Conservation (phyloP, 2,113 vertebrate species). For the Collichthys lucidus region DNA sequence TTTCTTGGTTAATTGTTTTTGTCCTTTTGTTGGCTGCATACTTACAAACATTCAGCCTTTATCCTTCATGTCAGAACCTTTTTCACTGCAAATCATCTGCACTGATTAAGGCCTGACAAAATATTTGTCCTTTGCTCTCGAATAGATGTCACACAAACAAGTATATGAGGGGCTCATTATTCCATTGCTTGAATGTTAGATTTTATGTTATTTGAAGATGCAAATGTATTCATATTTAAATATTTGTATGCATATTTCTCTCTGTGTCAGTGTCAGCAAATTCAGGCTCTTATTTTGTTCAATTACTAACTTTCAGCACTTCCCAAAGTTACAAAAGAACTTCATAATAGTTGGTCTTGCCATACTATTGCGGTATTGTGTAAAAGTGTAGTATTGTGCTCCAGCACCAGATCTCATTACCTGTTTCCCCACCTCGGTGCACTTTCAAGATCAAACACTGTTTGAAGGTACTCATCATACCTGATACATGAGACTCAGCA, state of each 20-base stretch:
- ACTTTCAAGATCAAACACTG: conserved; percentile 69
- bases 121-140: not conserved
- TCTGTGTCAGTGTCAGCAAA: conserved; percentile 5
- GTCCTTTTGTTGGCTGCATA: conserved; percentile 32
- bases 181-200: not conserved
- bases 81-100: conserved; percentile 14
- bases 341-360: conserved; percentile 14
- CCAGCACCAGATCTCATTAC: conserved; percentile 53
- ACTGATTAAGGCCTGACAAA: conserved; percentile 11
- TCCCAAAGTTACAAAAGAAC: conserved; percentile 18
- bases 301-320: not conserved
- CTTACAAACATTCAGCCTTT: conserved; percentile 34
- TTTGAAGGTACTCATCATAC: conserved; percentile 61
- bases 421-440: conserved; percentile 23
- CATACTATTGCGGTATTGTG: conserved; percentile 30
- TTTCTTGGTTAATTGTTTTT: conserved; percentile 32
- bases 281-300: not conserved
- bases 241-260: conserved; percentile 1
- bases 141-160: conserved; percentile 16
- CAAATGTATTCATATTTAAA: conserved; percentile 12
- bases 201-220: conserved; percentile 9
- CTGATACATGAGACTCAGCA: conserved; percentile 53
- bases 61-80: conserved; percentile 21
- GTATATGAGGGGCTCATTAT: not conserved
- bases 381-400: conserved; percentile 51